phyloP scores from a whole-genome alignment of 37 sponge, comb jelly and placozoan species.

The Agelas oroides region DNA sequence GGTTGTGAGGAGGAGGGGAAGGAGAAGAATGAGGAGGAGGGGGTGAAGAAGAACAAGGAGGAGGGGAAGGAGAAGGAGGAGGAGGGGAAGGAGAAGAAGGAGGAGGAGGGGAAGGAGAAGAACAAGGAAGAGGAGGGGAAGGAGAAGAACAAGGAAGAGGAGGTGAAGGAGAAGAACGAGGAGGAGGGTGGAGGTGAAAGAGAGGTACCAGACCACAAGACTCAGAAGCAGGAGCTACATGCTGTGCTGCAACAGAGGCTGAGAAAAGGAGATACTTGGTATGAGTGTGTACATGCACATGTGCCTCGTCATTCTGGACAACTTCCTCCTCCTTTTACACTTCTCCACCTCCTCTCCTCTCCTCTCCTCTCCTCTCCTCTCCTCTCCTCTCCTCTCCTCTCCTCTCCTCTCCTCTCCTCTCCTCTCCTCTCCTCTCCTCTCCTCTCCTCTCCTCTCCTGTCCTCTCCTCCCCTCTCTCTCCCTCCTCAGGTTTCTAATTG shows the following conservation, averaged over 20 bases:
- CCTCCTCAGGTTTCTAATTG: slow-evolving; percentile 62
- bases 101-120: no score
- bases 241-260: slow-evolving; percentile 46
- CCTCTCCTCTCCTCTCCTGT: no score
- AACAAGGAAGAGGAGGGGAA: neutral
- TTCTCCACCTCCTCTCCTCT: no score
- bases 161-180: neutral
- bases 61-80: neutral
- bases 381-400: no score
- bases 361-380: no score
- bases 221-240: slow-evolving; percentile 66
- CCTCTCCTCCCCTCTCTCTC: neutral
- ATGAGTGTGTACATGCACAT: neutral
- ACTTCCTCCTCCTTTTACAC: no score
- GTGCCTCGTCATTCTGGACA: no score
- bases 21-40: neutral
- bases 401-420: no score
- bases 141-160: neutral
- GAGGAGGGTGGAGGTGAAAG: neutral
- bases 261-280: slow-evolving; percentile 74
- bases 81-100: neutral
- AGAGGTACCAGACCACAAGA: slow-evolving; percentile 28
- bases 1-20: neutral
- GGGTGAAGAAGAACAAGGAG: neutral
- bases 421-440: no score